Evolutionary conservation across 2,797 vertebrate genomes (phyloP).

Genomic region (Numenius phaeopus): DNA sequence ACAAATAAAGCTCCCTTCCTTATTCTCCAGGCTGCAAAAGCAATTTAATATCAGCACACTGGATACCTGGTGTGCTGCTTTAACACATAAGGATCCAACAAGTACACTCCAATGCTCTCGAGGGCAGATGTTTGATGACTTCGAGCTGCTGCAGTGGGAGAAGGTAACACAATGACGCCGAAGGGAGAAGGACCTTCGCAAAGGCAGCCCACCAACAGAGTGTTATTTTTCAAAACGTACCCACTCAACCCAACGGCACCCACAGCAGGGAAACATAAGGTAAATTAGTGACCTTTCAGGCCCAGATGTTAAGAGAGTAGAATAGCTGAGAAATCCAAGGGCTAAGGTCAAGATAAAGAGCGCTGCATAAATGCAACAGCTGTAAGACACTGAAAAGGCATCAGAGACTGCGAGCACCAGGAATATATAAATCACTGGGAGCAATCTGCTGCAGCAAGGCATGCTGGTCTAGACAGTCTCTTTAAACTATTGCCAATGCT

Average conservation of each 20-base stretch:
- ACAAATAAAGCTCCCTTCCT: conserved; percentile 63
- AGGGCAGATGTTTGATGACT: conserved; percentile 39
- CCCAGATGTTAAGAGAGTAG: conserved; percentile 68
- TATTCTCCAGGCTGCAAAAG: conserved; percentile 57
- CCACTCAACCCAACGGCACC: conserved; percentile 58
- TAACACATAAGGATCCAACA: conserved; percentile 18
- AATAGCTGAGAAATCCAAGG: conserved; percentile 63
- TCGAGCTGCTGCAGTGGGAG: conserved; percentile 19
- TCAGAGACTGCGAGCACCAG: conserved; percentile 51
- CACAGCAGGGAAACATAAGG: conserved; percentile 62
- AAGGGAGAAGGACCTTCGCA: conserved; percentile 1
- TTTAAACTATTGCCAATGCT: conserved; percentile 69
- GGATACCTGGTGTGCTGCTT: neutral
- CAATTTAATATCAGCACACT: conserved; percentile 34
- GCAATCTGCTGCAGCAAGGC: conserved; percentile 46
- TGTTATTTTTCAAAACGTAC: conserved; percentile 64
- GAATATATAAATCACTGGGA: conserved; percentile 47
- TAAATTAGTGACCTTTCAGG: conserved; percentile 69
- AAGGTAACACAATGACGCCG: neutral
- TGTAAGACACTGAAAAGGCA: conserved; percentile 71
- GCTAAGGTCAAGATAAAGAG: conserved; percentile 74
- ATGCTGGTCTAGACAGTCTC: conserved; percentile 59
- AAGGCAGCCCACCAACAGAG: conserved; percentile 69
- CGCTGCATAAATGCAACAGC: conserved; percentile 70
- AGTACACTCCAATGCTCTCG: neutral